phyloP scores from a whole-genome alignment of 1,140 invertebrate species.

The Cylas formicarius region DNA sequence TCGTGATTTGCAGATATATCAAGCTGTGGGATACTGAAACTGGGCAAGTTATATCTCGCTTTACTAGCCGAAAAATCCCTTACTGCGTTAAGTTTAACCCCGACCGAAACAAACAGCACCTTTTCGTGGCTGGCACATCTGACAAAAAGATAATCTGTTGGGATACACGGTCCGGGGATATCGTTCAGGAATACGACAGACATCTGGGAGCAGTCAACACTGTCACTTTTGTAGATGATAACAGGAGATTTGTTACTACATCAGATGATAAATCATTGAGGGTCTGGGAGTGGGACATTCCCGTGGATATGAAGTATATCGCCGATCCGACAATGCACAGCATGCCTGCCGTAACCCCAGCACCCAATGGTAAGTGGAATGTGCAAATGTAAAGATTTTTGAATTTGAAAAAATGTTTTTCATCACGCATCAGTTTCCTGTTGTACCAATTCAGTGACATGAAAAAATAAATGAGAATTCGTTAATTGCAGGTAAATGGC shows the following conservation, averaged over 20 bases:
- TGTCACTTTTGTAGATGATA: constrained; percentile 99
- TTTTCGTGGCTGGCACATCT: constrained; percentile 96
- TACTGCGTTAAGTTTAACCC: constrained; percentile 99
- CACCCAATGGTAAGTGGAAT: constrained; percentile 69
- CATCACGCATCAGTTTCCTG: neutral
- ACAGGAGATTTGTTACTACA: constrained; percentile 93
- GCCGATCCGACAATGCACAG: constrained; percentile 99
- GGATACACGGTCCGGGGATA: constrained; percentile 90
- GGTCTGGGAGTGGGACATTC: constrained; percentile 99
- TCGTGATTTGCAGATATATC: constrained; percentile 80
- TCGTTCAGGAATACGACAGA: constrained; percentile 97
- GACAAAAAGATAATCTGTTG: constrained; percentile 99
- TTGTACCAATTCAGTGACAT: too few species aligned
- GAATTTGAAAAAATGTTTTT: constrained; percentile 1
- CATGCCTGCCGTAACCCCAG: constrained; percentile 91
- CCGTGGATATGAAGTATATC: constrained; percentile 99
- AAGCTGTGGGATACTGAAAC: constrained; percentile 99
- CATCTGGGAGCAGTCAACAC: constrained; percentile 98
- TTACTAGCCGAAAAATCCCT: constrained; percentile 90
- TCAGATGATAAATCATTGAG: constrained; percentile 98
- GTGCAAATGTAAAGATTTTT: too few species aligned
- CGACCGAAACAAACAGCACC: constrained; percentile 92
- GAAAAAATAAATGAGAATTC: too few species aligned
- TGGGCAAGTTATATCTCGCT: constrained; percentile 83
- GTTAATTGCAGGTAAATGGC: constrained; percentile 70